Evolutionary conservation across 37 sponge, comb jelly and placozoan species (phyloP), one percentile per base, ranked within the genome.

Genomic region (Haliclona indistincta): DNA sequence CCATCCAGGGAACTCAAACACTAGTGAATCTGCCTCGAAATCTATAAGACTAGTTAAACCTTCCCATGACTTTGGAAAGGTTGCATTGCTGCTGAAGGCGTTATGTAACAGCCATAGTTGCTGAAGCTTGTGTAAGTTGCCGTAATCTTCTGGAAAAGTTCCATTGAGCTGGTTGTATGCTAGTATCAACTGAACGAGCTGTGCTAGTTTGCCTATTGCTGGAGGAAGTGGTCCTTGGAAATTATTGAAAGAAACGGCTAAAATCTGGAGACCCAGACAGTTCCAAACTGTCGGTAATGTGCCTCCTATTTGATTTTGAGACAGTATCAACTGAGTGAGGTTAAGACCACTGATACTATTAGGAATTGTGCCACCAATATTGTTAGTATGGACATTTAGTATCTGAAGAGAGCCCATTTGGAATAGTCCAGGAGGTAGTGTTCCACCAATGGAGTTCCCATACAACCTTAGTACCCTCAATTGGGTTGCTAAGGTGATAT

Each of bases 101-200:
- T 91, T 91, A 43, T 71, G 28, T 25, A 91, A 91, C 4, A 69
- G 5, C 91, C 91, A 91, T 42, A 91, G 65, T 15, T 39, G 67
- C 38, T 70, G 53, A 37, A 91, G 34, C 38, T 34, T 53, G 29
- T 4, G 19, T 20, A 91, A 70, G 19, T 38, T 60, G 1, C 81
- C 83, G 33, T 66, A 71, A n/a, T n/a, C n/a, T n/a, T n/a, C n/a
- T n/a, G 93, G 93, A n/a, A 75, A 84, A 0, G 70, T n/a, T 15
- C 93, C 93, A 39, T 73, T 65, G 33, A 93, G 74, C 10, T 62
- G 49, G 53, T 93, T 93, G 0, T 67, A 43, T 17, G 93, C 83
- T 4, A 87, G 55, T 2, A 76, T 62, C 15, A 93, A 30, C 20
- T 49, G 23, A 4, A 77, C 42, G 15, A 85, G 54, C 40, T 32